These are phyloP conservation scores for Aselliscus stoliczkanus DNA, from an alignment of 2,797 vertebrate species.

Conservation along the genomic window DNA sequence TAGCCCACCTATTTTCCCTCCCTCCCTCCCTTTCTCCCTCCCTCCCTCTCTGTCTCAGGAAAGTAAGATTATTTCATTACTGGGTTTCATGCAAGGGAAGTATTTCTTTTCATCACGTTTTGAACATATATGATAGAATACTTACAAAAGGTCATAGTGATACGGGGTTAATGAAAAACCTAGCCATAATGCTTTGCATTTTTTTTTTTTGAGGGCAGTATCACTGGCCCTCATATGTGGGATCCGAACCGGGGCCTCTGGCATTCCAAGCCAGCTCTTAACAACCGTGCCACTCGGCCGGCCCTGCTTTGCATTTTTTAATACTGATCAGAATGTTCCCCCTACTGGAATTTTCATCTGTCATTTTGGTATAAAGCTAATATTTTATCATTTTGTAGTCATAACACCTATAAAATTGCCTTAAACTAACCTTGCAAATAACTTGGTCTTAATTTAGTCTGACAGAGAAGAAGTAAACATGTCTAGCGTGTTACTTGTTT, in stretches of 20 bases:
- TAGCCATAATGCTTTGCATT: background rate
- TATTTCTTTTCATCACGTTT: slow-evolving; percentile 3
- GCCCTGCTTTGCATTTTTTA: background rate
- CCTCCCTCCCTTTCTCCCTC: background rate
- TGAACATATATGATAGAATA: background rate
- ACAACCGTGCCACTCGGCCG: too few species aligned
- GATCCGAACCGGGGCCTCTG: too few species aligned
- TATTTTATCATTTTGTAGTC: background rate
- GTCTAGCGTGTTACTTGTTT: background rate
- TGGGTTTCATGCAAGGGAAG: background rate
- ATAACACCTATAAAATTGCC: background rate
- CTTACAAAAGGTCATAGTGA: background rate
- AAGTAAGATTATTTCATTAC: background rate
- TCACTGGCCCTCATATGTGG: too few species aligned
- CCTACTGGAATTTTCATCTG: background rate
- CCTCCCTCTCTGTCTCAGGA: background rate
- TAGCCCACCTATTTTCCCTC: background rate
- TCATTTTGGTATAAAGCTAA: background rate
- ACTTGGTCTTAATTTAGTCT: background rate
- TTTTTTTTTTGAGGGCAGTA: too few species aligned
- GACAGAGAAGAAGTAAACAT: background rate
- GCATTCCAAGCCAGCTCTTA: too few species aligned
- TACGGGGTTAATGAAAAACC: background rate
- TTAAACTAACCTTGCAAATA: slow-evolving; percentile 20
- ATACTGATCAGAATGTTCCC: background rate